Percentiles rank a stretch among this genome's conserved stretches.
phyloP scores from a whole-genome alignment of 2,113 vertebrate species.

The Carassius auratus region DNA sequence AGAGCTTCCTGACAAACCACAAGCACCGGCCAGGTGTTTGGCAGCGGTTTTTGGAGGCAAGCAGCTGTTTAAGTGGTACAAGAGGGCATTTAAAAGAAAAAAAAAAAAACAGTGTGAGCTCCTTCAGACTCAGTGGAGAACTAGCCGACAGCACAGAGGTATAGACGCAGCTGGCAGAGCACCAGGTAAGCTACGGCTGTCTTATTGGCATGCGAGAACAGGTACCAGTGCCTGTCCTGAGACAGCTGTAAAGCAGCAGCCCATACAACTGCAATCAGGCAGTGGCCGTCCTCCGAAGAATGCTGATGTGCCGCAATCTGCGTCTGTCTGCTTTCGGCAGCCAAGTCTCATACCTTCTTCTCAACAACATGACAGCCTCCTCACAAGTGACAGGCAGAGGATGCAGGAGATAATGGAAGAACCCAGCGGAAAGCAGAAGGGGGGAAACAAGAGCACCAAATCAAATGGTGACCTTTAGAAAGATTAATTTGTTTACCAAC shows the following conservation, averaged over 20 bases:
- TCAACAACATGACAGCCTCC: conserved; percentile 84
- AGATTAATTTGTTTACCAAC: conserved; percentile 97
- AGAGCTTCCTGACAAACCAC: conserved; percentile 75
- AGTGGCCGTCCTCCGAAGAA: conserved; percentile 82
- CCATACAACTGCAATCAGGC: conserved; percentile 96
- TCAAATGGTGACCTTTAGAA: conserved; percentile 95
- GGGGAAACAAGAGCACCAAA: conserved; percentile 71
- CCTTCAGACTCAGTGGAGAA: conserved; percentile 74
- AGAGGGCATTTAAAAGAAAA: conserved; percentile 22
- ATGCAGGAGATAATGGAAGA: conserved; percentile 69
- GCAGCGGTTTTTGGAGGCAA: conserved; percentile 70
- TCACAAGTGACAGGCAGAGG: conserved; percentile 43
- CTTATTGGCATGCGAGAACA: conserved; percentile 95
- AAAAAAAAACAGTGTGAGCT: conserved; percentile 65
- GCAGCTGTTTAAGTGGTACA: conserved; percentile 74
- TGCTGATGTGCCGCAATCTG: conserved; percentile 87
- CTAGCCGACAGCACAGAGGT: conserved; percentile 77
- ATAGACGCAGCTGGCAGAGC: conserved; percentile 84
- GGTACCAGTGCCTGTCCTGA: conserved; percentile 85
- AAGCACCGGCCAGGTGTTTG: conserved; percentile 72
- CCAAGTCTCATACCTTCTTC: conserved; percentile 78
- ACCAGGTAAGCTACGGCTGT: conserved; percentile 85
- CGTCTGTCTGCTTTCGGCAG: conserved; percentile 76
- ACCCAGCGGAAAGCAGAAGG: conserved; percentile 7
- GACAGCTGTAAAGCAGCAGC: conserved; percentile 98